Percentiles rank a stretch among this genome's conserved stretches.
Evolutionary conservation across 2,113 vertebrate species (phyloP).

Genomic region (Charadrius vociferus): DNA sequence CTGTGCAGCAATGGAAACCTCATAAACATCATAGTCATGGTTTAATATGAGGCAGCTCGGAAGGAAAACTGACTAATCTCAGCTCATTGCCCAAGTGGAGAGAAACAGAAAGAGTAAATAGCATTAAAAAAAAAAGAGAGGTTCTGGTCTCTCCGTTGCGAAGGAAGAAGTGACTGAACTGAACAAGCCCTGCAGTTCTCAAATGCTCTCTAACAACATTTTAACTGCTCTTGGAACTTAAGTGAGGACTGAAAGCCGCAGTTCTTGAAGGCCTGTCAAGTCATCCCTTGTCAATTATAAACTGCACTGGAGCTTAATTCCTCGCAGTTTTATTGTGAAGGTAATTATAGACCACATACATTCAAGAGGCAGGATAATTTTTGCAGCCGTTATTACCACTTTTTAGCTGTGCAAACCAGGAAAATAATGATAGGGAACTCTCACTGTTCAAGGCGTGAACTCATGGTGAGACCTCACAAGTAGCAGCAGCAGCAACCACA

Average conservation of each 20-base stretch:
- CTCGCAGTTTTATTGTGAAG: slow-evolving; percentile 21
- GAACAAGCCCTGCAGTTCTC: background rate
- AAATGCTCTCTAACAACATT: background rate
- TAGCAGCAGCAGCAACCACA: background rate
- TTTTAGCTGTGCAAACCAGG: slow-evolving; percentile 14
- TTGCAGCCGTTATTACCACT: background rate
- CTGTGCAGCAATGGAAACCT: slow-evolving; percentile 7
- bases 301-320: slow-evolving; percentile 9
- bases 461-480: slow-evolving; percentile 22
- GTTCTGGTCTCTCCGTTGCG: background rate
- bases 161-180: background rate
- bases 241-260: background rate
- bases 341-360: slow-evolving; percentile 35
- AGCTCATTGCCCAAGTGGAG: background rate
- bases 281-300: slow-evolving; percentile 1
- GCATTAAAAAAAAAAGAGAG: background rate
- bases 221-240: background rate
- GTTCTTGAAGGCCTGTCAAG: background rate
- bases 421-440: slow-evolving; percentile 15
- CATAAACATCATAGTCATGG: background rate
- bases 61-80: slow-evolving; percentile 37
- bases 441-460: background rate
- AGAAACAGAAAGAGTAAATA: background rate
- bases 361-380: slow-evolving; percentile 13
- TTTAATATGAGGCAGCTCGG: background rate